Evolutionary conservation across 2,797 vertebrate species (phyloP).

Genomic region (Aplochiton taeniatus): DNA sequence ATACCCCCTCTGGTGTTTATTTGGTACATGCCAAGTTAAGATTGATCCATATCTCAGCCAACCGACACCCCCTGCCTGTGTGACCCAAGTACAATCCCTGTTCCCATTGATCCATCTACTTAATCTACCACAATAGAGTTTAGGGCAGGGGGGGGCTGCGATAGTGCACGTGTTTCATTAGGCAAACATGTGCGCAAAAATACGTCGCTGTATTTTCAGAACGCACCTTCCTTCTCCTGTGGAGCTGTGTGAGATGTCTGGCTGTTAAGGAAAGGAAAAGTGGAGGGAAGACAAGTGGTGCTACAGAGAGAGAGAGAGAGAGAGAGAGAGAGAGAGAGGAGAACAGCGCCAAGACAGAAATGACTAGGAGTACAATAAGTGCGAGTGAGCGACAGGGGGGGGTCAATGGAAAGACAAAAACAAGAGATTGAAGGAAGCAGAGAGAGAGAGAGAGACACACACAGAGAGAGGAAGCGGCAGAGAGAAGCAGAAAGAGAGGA

Average conservation of each 20-base stretch:
- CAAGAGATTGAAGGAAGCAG: too few relatives aligned
- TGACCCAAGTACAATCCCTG: constrained; percentile 44
- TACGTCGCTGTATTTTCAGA: too few relatives aligned
- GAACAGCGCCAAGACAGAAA: too few relatives aligned
- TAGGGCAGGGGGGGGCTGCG: constrained; percentile 30
- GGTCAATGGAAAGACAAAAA: too few relatives aligned
- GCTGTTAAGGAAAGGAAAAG: constrained; percentile 3
- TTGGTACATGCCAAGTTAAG: constrained; percentile 60
- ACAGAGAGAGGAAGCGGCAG: too few relatives aligned
- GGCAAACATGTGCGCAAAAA: neutral
- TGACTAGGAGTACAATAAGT: too few relatives aligned
- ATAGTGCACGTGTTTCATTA: constrained; percentile 9
- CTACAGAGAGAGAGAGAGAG: constrained; percentile 5
- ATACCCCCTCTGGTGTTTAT: constrained; percentile 50
- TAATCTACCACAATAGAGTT: constrained; percentile 42
- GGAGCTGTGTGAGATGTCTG: constrained; percentile 20
- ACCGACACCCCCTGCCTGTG: constrained; percentile 33
- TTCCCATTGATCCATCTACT: constrained; percentile 52
- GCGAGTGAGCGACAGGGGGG: too few relatives aligned
- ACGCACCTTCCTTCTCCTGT: constrained; percentile 17
- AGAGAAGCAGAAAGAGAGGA: too few relatives aligned
- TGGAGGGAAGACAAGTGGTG: neutral
- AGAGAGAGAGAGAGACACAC: too few relatives aligned
- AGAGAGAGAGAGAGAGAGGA: neutral
- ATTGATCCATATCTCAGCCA: constrained; percentile 64